These are phyloP conservation scores for Dichetophora obliterata DNA, from an alignment of 2,888 invertebrate species.

Conservation along the genomic window DNA sequence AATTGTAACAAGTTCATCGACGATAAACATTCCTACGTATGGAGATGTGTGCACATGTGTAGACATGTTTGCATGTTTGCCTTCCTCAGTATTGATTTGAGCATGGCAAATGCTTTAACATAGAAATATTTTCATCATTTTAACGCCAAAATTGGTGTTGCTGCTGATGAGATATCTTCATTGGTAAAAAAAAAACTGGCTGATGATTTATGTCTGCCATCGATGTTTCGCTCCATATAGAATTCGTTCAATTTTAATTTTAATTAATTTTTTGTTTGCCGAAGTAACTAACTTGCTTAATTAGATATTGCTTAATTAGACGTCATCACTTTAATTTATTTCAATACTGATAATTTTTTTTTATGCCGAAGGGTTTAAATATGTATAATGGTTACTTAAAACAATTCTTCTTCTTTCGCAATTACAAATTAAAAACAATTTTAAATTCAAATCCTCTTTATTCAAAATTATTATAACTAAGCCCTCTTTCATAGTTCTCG, in stretches of 20 bases:
- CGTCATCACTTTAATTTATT: background rate
- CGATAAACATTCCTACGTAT: background rate
- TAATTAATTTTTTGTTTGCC: background rate
- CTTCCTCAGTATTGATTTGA: background rate
- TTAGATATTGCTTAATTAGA: background rate
- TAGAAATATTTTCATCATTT: background rate
- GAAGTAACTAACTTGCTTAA: background rate
- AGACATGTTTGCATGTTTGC: background rate
- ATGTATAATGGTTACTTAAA: too few species aligned
- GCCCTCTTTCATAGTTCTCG: background rate
- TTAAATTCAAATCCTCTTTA: background rate
- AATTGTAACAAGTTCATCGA: slow-evolving; percentile 36
- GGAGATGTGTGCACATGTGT: background rate
- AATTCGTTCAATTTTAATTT: background rate
- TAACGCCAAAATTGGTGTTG: slow-evolving; percentile 20
- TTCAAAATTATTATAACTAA: background rate
- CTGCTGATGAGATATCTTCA: background rate
- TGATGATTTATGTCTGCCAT: slow-evolving; percentile 1
- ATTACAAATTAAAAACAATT: background rate
- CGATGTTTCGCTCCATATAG: slow-evolving; percentile 27
- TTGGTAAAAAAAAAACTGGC: background rate
- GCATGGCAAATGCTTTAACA: background rate
- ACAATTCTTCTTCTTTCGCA: too few species aligned
- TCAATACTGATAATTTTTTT: too few species aligned
- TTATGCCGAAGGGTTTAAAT: too few species aligned